These are phyloP conservation scores for Malurus melanocephalus DNA, from an alignment of 2,113 vertebrate genomes.

Conservation along the genomic window DNA sequence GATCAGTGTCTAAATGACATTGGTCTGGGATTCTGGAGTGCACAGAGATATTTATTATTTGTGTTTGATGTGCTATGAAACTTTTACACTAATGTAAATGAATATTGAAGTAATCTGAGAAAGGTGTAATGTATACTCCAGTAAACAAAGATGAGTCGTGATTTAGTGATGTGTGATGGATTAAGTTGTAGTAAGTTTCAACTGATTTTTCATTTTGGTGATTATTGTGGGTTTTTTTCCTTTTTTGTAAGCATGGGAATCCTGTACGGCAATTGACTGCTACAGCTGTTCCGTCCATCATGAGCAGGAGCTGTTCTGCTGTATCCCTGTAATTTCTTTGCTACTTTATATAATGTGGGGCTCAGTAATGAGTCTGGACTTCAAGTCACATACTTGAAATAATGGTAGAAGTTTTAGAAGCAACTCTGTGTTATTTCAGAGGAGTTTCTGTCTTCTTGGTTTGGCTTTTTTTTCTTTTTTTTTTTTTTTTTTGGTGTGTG, in stretches of 20 bases:
- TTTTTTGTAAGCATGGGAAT: background rate
- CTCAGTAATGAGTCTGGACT: background rate
- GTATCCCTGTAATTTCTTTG: background rate
- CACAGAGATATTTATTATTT: background rate
- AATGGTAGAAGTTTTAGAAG: background rate
- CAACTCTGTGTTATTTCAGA: background rate
- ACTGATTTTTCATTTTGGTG: background rate
- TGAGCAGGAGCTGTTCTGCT: background rate
- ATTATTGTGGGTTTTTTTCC: rapidly evolving
- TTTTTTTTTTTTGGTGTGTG: no score
- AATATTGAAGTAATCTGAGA: background rate
- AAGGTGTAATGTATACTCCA: background rate
- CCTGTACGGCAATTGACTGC: background rate
- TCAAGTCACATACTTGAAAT: background rate
- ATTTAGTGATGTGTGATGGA: background rate
- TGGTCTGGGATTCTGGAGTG: background rate
- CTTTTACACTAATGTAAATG: background rate
- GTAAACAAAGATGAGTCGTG: background rate
- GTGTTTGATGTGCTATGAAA: background rate
- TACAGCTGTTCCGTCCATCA: background rate
- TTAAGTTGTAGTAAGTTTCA: background rate
- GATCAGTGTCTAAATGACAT: background rate
- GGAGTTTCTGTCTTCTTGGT: background rate
- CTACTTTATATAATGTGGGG: background rate
- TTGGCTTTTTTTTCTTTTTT: background rate